These are phyloP conservation scores for Lepidostoma basale DNA, from an alignment of 1,140 invertebrate genomes.

Conservation along the genomic window DNA sequence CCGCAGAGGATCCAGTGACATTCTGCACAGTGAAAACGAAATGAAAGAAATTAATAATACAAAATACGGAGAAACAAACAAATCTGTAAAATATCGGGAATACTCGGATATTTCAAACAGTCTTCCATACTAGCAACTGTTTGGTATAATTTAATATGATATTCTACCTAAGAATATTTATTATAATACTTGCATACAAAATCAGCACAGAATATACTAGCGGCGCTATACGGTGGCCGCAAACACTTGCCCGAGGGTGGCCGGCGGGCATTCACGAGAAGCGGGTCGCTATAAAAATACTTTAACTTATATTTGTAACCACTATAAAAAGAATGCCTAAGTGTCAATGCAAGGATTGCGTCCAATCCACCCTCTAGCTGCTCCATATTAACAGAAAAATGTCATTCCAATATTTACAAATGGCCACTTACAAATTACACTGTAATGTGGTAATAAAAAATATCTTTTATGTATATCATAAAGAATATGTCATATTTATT, in stretches of 20 bases:
- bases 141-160: slow-evolving; percentile 29
- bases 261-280: background rate
- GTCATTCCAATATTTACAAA: too few species aligned
- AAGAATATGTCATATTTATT: too few species aligned
- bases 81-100: too few species aligned
- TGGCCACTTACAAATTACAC: too few species aligned
- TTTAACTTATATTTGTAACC: background rate
- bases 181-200: slow-evolving; percentile 25
- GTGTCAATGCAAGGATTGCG: background rate
- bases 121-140: slow-evolving; percentile 22
- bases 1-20: too few species aligned
- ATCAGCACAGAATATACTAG: slow-evolving; percentile 16
- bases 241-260: background rate
- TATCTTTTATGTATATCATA: too few species aligned
- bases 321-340: slow-evolving; percentile 15
- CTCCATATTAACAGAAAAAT: slow-evolving; percentile 13
- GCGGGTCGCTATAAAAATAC: slow-evolving; percentile 17
- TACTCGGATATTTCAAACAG: slow-evolving; percentile 21
- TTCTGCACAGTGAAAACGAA: too few species aligned
- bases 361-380: slow-evolving; percentile 1
- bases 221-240: background rate
- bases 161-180: slow-evolving; percentile 22
- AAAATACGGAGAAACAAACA: too few species aligned
- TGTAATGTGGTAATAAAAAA: too few species aligned
- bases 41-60: too few species aligned